Evolutionary conservation across 1,140 invertebrate species (phyloP).

Genomic region (Drosophila rufa): DNA sequence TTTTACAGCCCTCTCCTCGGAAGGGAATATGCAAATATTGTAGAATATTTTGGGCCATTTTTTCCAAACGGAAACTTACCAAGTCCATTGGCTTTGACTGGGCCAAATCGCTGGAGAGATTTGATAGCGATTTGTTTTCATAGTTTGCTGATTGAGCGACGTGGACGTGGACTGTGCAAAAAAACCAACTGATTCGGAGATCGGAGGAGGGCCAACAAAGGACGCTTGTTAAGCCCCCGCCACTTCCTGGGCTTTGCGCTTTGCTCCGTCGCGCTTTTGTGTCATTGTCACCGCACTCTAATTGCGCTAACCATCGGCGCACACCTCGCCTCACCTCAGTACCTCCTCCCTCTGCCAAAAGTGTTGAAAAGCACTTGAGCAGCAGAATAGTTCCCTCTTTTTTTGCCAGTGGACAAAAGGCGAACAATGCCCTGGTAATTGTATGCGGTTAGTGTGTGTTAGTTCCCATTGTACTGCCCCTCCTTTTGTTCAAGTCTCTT

Average conservation of each 20-base stretch:
- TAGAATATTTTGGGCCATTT: slow-evolving; percentile 9
- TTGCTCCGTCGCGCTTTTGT: slow-evolving; percentile 75
- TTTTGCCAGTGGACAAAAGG: slow-evolving; percentile 57
- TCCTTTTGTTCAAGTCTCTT: slow-evolving; percentile 24
- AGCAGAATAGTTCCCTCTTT: slow-evolving; percentile 59
- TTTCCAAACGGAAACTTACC: slow-evolving; percentile 10
- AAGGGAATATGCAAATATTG: slow-evolving; percentile 44
- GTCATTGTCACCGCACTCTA: slow-evolving; percentile 80
- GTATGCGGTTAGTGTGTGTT: slow-evolving; percentile 70
- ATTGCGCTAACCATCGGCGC: slow-evolving; percentile 73
- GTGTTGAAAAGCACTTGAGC: slow-evolving; percentile 72
- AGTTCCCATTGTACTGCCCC: slow-evolving; percentile 37
- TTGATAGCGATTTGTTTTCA: slow-evolving; percentile 39
- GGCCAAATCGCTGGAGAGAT: slow-evolving; percentile 15
- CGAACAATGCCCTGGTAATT: slow-evolving; percentile 81
- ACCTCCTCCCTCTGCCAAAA: slow-evolving; percentile 17
- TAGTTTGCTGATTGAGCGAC: slow-evolving; percentile 26
- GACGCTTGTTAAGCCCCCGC: slow-evolving; percentile 60
- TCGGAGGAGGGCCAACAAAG: slow-evolving; percentile 48
- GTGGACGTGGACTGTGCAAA: slow-evolving; percentile 10
- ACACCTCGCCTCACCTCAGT: slow-evolving; percentile 13
- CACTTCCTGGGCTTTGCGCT: slow-evolving; percentile 55
- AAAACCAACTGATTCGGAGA: slow-evolving; percentile 18
- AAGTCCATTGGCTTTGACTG: slow-evolving; percentile 4
- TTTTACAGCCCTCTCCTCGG: slow-evolving; percentile 10